Evolutionary conservation across 2,113 vertebrate species (phyloP).

Genomic region (Pagrus major): DNA sequence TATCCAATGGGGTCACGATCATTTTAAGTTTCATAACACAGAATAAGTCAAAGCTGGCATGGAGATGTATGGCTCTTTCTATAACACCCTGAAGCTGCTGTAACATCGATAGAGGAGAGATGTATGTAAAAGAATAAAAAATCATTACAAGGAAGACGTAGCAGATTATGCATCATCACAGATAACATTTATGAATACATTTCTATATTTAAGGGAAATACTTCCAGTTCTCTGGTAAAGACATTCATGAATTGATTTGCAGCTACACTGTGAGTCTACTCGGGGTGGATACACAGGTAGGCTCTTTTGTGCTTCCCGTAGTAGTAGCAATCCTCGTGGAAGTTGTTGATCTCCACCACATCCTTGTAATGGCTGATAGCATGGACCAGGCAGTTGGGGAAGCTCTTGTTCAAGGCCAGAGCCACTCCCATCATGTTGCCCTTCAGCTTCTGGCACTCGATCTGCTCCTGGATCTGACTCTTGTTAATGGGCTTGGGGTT

Average conservation of each 20-base stretch:
- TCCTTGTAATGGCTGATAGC: conserved; percentile 84
- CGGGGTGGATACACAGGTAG: conserved; percentile 82
- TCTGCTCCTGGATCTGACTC: conserved; percentile 76
- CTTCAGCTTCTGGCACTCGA: conserved; percentile 80
- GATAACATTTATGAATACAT: conserved; percentile 21
- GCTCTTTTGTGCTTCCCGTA: conserved; percentile 81
- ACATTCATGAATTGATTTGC: conserved; percentile 38
- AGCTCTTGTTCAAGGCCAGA: conserved; percentile 66
- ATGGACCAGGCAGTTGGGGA: conserved; percentile 83
- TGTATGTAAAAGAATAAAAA: conserved; percentile 4
- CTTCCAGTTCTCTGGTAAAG: conserved; percentile 27
- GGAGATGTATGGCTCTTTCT: conserved; percentile 19
- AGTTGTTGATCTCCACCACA: conserved; percentile 85
- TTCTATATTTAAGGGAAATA: conserved; percentile 33
- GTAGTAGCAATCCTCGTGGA: conserved; percentile 82
- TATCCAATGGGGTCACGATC: neutral
- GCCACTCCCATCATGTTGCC: conserved; percentile 83
- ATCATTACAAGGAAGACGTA: neutral
- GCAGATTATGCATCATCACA: conserved; percentile 35
- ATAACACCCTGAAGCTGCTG: conserved; percentile 26
- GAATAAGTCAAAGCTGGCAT: conserved; percentile 27
- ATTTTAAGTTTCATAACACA: neutral
- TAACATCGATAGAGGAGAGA: neutral
- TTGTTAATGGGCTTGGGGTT: conserved; percentile 82
- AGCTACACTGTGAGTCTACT: conserved; percentile 64